These are phyloP conservation scores for Rhineura floridana DNA, from an alignment of 2,113 vertebrate species.

Conservation along the genomic window DNA sequence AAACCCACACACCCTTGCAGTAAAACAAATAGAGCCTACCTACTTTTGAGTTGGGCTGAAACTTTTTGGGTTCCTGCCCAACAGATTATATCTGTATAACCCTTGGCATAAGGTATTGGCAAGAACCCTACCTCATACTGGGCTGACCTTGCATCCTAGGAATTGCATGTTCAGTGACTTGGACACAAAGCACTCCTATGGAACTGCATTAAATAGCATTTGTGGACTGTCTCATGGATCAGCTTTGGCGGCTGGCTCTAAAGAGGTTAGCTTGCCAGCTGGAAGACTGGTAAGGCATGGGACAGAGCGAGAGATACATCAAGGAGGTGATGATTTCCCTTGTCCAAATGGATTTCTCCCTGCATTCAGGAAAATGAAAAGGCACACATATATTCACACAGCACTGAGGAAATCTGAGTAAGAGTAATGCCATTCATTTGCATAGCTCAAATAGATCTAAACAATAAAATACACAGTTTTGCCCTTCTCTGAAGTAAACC, in stretches of 20 bases:
- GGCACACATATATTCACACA: fast-evolving
- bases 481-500: not conserved
- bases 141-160: conserved; percentile 64
- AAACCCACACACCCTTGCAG: conserved; percentile 37
- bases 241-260: conserved; percentile 59
- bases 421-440: not conserved
- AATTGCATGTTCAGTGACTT: conserved; percentile 60
- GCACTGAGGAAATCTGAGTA: not conserved
- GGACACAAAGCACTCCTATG: conserved; percentile 52
- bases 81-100: conserved; percentile 49
- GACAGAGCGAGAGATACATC: conserved; percentile 44
- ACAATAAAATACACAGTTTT: not conserved
- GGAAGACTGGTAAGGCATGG: conserved; percentile 52
- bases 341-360: conserved; percentile 47
- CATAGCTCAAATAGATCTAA: not conserved
- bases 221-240: conserved; percentile 63
- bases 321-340: conserved; percentile 61
- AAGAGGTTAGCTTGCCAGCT: conserved; percentile 65
- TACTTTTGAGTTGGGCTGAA: conserved; percentile 51
- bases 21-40: conserved; percentile 53
- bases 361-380: not conserved
- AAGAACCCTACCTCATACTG: conserved; percentile 41
- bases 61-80: conserved; percentile 50
- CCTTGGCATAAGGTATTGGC: conserved; percentile 58
- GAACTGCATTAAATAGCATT: conserved; percentile 57